These are phyloP conservation scores for Caenorhabditis latens DNA, from an alignment of 1,140 invertebrate genomes.

Conservation along the genomic window DNA sequence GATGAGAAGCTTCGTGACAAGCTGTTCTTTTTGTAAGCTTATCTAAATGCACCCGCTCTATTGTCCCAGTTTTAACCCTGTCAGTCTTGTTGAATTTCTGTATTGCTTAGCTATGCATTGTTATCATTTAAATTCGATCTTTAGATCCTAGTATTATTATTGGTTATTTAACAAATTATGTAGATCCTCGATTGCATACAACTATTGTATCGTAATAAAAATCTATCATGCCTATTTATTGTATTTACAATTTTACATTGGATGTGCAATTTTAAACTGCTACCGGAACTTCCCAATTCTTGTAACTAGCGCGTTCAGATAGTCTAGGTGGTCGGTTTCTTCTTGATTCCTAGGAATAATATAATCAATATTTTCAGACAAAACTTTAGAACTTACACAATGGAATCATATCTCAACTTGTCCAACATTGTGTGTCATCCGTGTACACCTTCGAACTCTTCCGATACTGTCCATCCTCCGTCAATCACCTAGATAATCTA, in stretches of 20 bases:
- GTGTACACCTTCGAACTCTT: constrained; percentile 54
- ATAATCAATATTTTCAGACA: background rate
- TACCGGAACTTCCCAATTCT: constrained; percentile 40
- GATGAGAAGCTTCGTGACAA: constrained; percentile 57
- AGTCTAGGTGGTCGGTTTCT: background rate
- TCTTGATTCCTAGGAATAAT: background rate
- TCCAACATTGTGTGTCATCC: constrained; percentile 60
- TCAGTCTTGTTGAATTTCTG: background rate
- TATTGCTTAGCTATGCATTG: no score
- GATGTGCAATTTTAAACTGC: background rate
- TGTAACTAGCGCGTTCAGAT: background rate
- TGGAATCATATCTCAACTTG: background rate
- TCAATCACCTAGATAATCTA: constrained; percentile 57
- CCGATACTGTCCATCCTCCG: constrained; percentile 57
- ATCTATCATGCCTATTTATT: background rate
- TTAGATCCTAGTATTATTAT: no score
- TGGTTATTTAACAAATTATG: no score
- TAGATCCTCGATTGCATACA: background rate
- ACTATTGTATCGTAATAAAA: background rate
- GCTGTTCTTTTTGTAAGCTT: constrained; percentile 59
- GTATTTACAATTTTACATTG: background rate
- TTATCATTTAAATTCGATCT: no score
- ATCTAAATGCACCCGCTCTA: background rate
- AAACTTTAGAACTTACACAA: no score
- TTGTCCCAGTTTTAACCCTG: background rate